A percentile compares a stretch with the other conserved stretches of the same genome.
Evolutionary conservation across 2,888 invertebrate species (phyloP).

Genomic region (Eustalomyia histrio): DNA sequence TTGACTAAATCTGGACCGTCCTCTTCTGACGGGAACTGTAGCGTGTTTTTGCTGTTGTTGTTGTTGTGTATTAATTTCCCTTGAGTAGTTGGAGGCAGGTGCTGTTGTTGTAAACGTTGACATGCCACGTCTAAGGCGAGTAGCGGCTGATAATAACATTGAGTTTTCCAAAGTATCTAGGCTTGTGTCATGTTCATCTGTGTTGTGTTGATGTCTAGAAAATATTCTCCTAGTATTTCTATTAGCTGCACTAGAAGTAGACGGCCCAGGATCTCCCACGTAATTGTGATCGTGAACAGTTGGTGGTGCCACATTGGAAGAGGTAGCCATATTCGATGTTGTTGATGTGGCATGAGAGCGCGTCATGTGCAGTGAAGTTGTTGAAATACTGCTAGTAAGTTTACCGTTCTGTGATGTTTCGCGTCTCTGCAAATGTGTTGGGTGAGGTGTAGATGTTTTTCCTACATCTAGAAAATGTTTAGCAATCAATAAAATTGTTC

Average conservation of each 20-base stretch:
- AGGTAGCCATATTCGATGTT: constrained; percentile 66
- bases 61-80: constrained; percentile 34
- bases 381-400: constrained; percentile 45
- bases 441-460: constrained; percentile 70
- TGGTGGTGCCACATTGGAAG: constrained; percentile 61
- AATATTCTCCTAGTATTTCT: constrained; percentile 75
- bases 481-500: not conserved
- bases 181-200: constrained; percentile 76
- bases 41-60: not conserved
- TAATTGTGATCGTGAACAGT: constrained; percentile 78
- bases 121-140: constrained; percentile 72
- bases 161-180: constrained; percentile 72
- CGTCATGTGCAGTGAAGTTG: constrained; percentile 74
- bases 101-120: constrained; percentile 72
- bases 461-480: constrained; percentile 29
- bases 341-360: constrained; percentile 77
- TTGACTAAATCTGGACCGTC: constrained; percentile 74
- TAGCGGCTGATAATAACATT: constrained; percentile 67
- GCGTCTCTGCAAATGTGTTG: constrained; percentile 70
- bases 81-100: constrained; percentile 50
- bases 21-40: constrained; percentile 67
- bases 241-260: constrained; percentile 68
- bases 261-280: constrained; percentile 75
- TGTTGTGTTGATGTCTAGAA: constrained; percentile 78
- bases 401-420: constrained; percentile 65